These are phyloP conservation scores for Junonia oenone DNA, from an alignment of 2,888 invertebrate genomes.

Conservation along the genomic window DNA sequence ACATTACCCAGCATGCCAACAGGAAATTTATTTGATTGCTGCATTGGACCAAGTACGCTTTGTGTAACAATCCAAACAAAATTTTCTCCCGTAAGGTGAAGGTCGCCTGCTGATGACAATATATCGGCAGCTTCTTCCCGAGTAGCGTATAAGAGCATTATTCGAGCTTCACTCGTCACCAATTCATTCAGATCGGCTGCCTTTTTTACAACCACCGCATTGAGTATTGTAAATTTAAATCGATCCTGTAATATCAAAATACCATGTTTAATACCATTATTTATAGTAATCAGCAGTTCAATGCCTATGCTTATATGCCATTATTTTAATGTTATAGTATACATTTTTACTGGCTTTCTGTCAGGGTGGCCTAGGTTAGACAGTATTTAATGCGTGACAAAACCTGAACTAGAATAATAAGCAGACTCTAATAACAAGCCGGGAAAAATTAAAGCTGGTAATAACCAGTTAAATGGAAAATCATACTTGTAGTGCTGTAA, in stretches of 20 bases:
- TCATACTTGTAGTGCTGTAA: constrained; percentile 88
- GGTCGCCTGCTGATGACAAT: constrained; percentile 85
- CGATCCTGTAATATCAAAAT: constrained; percentile 53
- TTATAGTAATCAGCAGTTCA: too few relatives aligned
- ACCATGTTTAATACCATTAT: neutral
- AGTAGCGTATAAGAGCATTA: constrained; percentile 95
- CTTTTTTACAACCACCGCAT: constrained; percentile 89
- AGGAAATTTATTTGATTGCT: constrained; percentile 85
- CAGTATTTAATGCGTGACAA: too few relatives aligned
- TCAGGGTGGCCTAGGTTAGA: too few relatives aligned
- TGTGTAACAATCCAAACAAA: constrained; percentile 98
- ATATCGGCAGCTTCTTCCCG: constrained; percentile 92
- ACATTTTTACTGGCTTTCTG: too few relatives aligned
- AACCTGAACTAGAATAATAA: too few relatives aligned
- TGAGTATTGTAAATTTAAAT: constrained; percentile 88
- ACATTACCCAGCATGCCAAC: constrained; percentile 91
- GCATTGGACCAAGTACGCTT: constrained; percentile 91
- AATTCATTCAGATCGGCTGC: constrained; percentile 88
- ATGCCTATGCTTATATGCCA: too few relatives aligned
- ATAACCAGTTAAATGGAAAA: too few relatives aligned
- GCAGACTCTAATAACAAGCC: too few relatives aligned
- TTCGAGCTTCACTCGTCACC: constrained; percentile 93
- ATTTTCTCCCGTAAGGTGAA: constrained; percentile 92
- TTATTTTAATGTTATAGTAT: too few relatives aligned
- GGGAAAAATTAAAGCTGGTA: too few relatives aligned